phyloP scores from a whole-genome alignment of 64 coral and sea anemone genomes.

The Dendrophyllia cribrosa region DNA sequence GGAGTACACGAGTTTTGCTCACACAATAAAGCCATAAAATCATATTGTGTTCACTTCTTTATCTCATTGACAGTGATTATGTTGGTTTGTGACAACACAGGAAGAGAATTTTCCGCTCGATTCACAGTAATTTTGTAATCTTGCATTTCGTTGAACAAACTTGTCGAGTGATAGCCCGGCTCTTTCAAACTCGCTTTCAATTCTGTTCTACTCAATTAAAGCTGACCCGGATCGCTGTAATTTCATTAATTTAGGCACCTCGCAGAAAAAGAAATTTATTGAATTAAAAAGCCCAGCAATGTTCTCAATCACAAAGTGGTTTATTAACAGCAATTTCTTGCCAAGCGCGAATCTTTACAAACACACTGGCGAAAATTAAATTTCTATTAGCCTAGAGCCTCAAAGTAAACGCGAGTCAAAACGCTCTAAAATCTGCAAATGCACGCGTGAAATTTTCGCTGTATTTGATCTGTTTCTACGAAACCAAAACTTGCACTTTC shows the following conservation, averaged over 20 bases:
- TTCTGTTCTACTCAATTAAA: slow-evolving; percentile 47
- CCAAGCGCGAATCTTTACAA: slow-evolving; percentile 73
- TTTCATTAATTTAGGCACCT: slow-evolving; percentile 88
- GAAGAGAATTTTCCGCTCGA: slow-evolving; percentile 36
- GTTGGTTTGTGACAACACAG: slow-evolving; percentile 36
- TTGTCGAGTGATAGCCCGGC: slow-evolving; percentile 7
- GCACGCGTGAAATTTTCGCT: slow-evolving; percentile 1
- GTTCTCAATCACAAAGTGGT: slow-evolving; percentile 78
- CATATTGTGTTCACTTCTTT: slow-evolving; percentile 36
- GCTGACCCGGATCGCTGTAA: slow-evolving; percentile 61
- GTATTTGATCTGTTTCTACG: slow-evolving; percentile 10
- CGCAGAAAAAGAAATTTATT: slow-evolving; percentile 59
- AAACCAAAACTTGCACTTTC: slow-evolving; percentile 1
- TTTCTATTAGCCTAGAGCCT: slow-evolving; percentile 79
- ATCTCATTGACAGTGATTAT: slow-evolving; percentile 41
- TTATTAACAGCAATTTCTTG: slow-evolving; percentile 82
- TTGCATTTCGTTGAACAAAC: slow-evolving; percentile 50
- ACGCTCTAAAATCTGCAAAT: slow-evolving; percentile 59
- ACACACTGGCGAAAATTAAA: slow-evolving; percentile 82
- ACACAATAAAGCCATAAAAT: slow-evolving; percentile 48
- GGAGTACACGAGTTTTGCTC: slow-evolving; percentile 17
- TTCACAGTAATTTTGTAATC: slow-evolving; percentile 41
- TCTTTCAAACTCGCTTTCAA: slow-evolving; percentile 1
- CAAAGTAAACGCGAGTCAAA: slow-evolving; percentile 53
- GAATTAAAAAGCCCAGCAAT: slow-evolving; percentile 78